Evolutionary conservation across 2,888 invertebrate genomes (phyloP), one percentile per base, ranked within the genome.

Genomic region (Athripsodes cinereus): DNA sequence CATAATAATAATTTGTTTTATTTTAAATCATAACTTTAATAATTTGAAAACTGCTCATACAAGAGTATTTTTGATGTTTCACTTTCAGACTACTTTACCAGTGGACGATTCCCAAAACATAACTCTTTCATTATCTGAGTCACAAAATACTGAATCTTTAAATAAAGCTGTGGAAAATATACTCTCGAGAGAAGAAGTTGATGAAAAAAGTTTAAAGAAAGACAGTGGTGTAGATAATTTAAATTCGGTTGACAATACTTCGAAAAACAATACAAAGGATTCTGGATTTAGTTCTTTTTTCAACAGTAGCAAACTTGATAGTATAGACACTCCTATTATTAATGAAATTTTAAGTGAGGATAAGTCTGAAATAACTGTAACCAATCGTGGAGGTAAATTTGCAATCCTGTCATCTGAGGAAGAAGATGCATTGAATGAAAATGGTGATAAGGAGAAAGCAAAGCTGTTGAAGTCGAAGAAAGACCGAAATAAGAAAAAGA

Each of bases 401-500:
- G 22, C 31, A 10, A 62, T 62, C 44, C n/a, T 57, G 2, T 59
- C 62, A 1, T 58, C 57, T 22, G 53, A 55, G 1, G 62, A 62
- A 22, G 61, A 61, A 10, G 53, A 58, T 2, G n/a, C 2, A 2
- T 6, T 10, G 3, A 31, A 55, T 13, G 47, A 50, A 16, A 49
- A 11, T 13, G 46, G 31, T 26, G 34, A 40, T 18, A 59, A 31
- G n/a, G 26, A 11, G n/a, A 64, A 56, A 70, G 69, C 52, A 61
- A 60, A 16, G 64, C 46, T 53, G 51, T 61, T 40, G 56, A 64
- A 54, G 57, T 60, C 53, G 62, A 65, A 61, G 63, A 56, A 57
- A 53, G 59, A 58, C 56, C 8, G 48, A 64, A 64, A 31, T 58
- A 62, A 13, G 70, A 66, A 48, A 50, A 69, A 54, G 80, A 78